Conservation (phyloP, 2,113 vertebrate genomes). For the Ovis canadensis region DNA sequence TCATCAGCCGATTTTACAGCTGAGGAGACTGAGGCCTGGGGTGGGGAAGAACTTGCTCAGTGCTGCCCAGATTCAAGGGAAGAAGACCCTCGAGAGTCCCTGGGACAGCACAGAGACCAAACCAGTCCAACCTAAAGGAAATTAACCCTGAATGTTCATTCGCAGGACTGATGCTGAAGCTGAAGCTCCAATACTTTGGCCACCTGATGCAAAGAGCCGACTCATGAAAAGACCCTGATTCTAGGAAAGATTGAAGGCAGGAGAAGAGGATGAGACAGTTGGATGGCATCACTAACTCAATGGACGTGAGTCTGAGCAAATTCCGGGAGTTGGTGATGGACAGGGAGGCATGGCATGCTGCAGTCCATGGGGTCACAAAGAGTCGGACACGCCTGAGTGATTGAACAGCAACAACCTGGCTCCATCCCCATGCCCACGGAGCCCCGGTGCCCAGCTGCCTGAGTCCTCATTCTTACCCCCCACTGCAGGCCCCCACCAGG, state of each 20-base stretch:
- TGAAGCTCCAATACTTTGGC: not conserved
- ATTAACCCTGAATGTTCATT: not conserved
- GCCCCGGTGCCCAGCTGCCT: not conserved
- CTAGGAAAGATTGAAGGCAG: not conserved
- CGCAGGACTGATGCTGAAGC: not conserved
- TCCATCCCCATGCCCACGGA: accelerated
- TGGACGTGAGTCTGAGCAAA: not conserved
- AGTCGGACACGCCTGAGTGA: accelerated
- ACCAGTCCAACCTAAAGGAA: not conserved
- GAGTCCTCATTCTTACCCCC: no score
- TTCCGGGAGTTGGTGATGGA: not conserved
- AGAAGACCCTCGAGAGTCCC: not conserved
- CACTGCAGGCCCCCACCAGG: not conserved
- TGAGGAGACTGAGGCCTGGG: not conserved
- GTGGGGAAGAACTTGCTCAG: not conserved
- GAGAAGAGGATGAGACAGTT: not conserved
- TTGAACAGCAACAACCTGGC: not conserved
- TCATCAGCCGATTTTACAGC: not conserved
- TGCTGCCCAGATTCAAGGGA: not conserved
- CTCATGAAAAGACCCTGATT: not conserved
- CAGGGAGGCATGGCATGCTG: not conserved
- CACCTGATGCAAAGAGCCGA: not conserved
- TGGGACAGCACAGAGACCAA: not conserved
- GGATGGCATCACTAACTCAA: not conserved
- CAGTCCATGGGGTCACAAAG: not conserved